Base-by-base conservation (phyloP, 2,888 invertebrate species). In the Tenthredo distinguenda region DNA sequence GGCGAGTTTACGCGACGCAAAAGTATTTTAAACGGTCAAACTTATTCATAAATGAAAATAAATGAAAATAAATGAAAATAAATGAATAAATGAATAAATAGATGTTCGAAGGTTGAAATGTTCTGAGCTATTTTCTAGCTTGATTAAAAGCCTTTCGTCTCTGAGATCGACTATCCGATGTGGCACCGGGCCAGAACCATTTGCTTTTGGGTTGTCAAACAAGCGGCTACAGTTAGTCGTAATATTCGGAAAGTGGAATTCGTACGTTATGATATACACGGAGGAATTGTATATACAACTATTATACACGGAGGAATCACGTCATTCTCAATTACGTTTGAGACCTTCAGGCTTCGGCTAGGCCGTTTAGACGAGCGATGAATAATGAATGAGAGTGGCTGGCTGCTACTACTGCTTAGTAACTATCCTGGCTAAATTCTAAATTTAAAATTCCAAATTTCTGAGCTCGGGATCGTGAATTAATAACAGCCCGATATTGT, bases 131-230 rank as follows among this genome's bases (percentile, higher is more conserved):
- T 74, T 47, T 74, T 26, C 5, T 10, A 43, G 7, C 21, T 26
- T 74, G 74, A 74, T 74, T 74, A 43, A 43, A 74, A 43, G 26
- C 34, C 15, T 76, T 34, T 77, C 15, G 31, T 77, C 50, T 34
- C 34, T 55, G 50, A 26, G 15, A 55, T 77, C 47, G 55, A 9
- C 18, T n/a, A 31, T 55, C 47, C 18, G 34, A 47, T 18, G 34
- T 81, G 81, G 81, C 81, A 81, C 62, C 26, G 62, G 21, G 81
- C 81, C 81, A 81, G 62, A 50, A 26, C 10, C 34, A 62, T 81
- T 81, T 81, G 58, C 81, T 62, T n/a, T 43, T 68, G n/a, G 55
- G 43, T 74, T 74, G 74, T 74, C 40, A 74, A 74, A 74, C 74
- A 74, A 74, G 26, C 47, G 77, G 74, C n/a, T 74, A 74, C 62